Evolutionary conservation across 2,113 vertebrate genomes (phyloP), one percentile per base, ranked within the genome.

Genomic region (Nothoprocta pentlandii): DNA sequence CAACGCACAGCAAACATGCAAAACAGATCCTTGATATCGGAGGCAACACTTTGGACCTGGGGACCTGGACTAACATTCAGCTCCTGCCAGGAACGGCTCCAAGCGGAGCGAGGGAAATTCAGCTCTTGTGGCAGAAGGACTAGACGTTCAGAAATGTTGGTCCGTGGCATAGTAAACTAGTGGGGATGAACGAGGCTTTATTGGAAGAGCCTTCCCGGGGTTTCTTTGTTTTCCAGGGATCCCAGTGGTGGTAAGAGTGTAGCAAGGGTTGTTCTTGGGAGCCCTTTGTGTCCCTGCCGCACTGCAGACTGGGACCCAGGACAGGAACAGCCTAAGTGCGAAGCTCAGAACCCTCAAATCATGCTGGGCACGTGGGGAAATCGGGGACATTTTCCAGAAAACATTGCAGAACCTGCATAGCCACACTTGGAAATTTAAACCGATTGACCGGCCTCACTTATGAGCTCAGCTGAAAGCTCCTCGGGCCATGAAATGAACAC

Each of bases 1-100:
- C 1, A 36, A 67, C 23, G 1, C 20, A 0, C n/a, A 30, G 21
- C 81, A 61, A 61, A 77, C 4, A 25, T 4, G 0, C 44, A 36
- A 61, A 70, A 25, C 36, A 9, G 47, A 47, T 4, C 3, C 34
- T 32, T 53, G 23, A 16, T 28, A 14, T 46, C 25, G 49, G 3
- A 12, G 9, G 32, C 1, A 1, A 54, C 77, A 73, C 77, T 73
- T 62, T 73, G 92, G 71, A 73, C 64, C 5, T 39, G 42, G 47
- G 59, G 13, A 49, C 59, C 26, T 34, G n/a, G 16, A 62, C 23
- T 46, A 0, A 36, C 1, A 1, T 39, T 73, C 39, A 16, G 73
- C 47, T 47, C 63, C 69, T 80, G 56, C 63, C 3, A 70, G 71
- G 69, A 69, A 66, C 16, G 1, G 11, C 68, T 32, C 69, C n/a